These are phyloP conservation scores for Zygogramma bicolorata DNA, from an alignment of 2,888 invertebrate species.

Conservation along the genomic window DNA sequence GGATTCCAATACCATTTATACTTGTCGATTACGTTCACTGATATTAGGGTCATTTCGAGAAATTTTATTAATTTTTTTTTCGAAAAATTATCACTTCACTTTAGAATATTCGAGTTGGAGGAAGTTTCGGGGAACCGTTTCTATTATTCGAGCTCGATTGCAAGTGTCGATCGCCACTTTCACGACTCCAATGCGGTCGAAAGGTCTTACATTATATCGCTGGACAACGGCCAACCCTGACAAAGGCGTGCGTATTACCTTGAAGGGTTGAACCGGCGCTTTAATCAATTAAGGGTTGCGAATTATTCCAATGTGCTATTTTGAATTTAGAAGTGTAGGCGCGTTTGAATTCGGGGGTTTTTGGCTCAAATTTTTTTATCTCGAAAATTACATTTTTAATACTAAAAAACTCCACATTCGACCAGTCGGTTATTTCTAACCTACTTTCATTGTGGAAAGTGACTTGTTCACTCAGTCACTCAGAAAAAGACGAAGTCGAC, in stretches of 20 bases:
- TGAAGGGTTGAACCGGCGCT: neutral
- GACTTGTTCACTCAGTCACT: too few relatives aligned
- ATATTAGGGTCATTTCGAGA: slow-evolving; percentile 54
- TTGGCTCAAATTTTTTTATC: too few relatives aligned
- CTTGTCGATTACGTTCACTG: slow-evolving; percentile 57
- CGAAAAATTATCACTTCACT: neutral
- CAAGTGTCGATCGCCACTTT: slow-evolving; percentile 49
- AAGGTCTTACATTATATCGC: slow-evolving; percentile 52
- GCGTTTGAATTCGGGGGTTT: too few relatives aligned
- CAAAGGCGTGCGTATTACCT: slow-evolving; percentile 49
- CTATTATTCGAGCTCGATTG: slow-evolving; percentile 22
- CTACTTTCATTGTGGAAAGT: too few relatives aligned
- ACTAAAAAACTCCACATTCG: too few relatives aligned
- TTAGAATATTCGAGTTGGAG: neutral
- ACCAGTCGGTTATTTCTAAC: too few relatives aligned
- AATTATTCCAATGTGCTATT: neutral
- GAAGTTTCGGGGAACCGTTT: neutral
- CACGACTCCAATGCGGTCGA: slow-evolving; percentile 56
- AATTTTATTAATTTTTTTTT: neutral
- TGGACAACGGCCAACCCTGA: slow-evolving; percentile 54
- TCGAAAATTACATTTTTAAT: too few relatives aligned
- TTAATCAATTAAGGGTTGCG: slow-evolving; percentile 1
- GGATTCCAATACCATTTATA: slow-evolving; percentile 56
- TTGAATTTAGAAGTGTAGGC: neutral
- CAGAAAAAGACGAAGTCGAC: too few relatives aligned